These are phyloP conservation scores for Drosophila sordidapex DNA, from an alignment of 2,888 invertebrate genomes.

Conservation along the genomic window DNA sequence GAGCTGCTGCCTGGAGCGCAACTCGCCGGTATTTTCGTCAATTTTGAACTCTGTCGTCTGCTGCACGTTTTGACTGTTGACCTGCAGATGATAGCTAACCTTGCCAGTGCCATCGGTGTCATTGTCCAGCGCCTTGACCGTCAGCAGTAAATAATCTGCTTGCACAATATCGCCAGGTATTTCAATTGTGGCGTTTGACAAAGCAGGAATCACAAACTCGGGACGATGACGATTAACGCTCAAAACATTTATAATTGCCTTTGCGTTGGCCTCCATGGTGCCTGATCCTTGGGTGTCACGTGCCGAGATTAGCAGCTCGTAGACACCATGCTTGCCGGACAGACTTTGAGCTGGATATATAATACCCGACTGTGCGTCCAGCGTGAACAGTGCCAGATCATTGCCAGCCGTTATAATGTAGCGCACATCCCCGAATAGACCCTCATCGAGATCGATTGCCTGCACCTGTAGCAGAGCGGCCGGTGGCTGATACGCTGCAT, in stretches of 20 bases:
- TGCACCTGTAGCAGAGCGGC: constrained; percentile 92
- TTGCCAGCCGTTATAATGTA: constrained; percentile 90
- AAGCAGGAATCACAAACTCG: constrained; percentile 91
- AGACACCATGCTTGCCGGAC: constrained; percentile 87
- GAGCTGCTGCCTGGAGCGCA: constrained; percentile 91
- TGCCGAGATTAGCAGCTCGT: constrained; percentile 90
- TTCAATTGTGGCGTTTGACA: constrained; percentile 91
- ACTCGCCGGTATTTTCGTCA: constrained; percentile 91
- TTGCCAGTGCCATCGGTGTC: constrained; percentile 94
- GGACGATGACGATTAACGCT: constrained; percentile 94
- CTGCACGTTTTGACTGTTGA: constrained; percentile 89
- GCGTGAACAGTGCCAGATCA: constrained; percentile 89
- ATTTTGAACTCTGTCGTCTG: constrained; percentile 94
- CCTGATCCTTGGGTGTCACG: constrained; percentile 90
- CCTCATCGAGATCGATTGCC: constrained; percentile 93
- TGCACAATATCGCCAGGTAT: constrained; percentile 93
- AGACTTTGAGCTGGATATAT: constrained; percentile 92
- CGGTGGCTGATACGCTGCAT: constrained; percentile 91
- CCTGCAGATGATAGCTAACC: constrained; percentile 93
- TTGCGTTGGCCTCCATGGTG: constrained; percentile 88
- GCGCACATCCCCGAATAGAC: constrained; percentile 90
- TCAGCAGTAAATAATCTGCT: constrained; percentile 91
- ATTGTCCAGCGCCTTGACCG: constrained; percentile 92
- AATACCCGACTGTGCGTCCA: constrained; percentile 92
- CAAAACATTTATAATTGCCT: constrained; percentile 91